A percentile compares a stretch with the other conserved stretches of the same genome.
phyloP scores from a whole-genome alignment of 2,888 invertebrate genomes.

The Xanthia togata region DNA sequence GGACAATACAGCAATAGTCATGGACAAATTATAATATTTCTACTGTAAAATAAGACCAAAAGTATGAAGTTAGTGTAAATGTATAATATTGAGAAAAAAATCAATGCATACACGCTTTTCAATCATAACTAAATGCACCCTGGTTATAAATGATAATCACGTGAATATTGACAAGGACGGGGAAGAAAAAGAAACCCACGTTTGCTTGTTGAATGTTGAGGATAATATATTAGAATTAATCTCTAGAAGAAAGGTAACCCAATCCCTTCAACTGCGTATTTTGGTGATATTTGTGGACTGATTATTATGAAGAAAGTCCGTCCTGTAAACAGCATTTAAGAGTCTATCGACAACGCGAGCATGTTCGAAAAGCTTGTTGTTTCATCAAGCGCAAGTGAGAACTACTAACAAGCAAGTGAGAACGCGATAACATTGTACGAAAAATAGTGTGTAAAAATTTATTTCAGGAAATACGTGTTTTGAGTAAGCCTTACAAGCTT shows the following conservation, averaged over 20 bases:
- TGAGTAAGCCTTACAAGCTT: too few species aligned
- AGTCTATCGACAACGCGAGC: too few species aligned
- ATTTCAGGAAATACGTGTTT: too few species aligned
- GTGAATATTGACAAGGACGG: background rate
- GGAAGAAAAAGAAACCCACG: background rate
- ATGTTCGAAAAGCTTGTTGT: too few species aligned
- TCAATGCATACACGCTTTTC: constrained; percentile 2
- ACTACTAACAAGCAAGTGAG: too few species aligned
- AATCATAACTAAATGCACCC: background rate
- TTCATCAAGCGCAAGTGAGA: too few species aligned
- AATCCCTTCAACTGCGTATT: background rate
- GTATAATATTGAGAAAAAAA: background rate
- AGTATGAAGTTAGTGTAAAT: background rate
- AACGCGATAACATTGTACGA: too few species aligned
- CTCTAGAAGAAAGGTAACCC: background rate
- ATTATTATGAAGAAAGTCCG: background rate
- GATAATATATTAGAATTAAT: background rate
- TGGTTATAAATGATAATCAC: background rate
- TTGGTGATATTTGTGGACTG: background rate
- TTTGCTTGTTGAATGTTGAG: background rate
- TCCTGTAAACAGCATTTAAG: background rate
- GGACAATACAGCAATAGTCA: constrained; percentile 37
- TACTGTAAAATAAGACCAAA: background rate
- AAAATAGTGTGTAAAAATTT: too few species aligned
- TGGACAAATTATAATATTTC: constrained; percentile 9